These are phyloP conservation scores for Rhinolophus ferrumequinum DNA, from an alignment of 2,113 vertebrate genomes.

Conservation along the genomic window DNA sequence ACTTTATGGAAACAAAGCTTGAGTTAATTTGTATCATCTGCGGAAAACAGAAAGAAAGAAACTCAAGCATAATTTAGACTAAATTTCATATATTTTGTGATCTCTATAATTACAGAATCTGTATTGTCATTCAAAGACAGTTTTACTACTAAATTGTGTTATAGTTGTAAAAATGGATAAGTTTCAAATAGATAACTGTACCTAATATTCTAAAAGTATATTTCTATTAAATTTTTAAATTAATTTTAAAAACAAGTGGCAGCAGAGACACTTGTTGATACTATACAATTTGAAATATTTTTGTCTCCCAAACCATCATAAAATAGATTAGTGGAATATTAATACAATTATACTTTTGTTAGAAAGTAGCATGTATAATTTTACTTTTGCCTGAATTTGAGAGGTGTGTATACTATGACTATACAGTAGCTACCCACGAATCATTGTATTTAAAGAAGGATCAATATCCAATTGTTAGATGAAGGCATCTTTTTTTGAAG, in stretches of 20 bases:
- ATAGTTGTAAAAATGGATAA: background rate
- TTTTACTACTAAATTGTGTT: background rate
- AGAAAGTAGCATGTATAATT: background rate
- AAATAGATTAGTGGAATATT: background rate
- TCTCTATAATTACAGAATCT: background rate
- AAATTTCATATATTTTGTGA: background rate
- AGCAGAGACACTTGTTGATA: background rate
- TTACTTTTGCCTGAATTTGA: background rate
- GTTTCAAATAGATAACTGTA: background rate
- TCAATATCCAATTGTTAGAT: constrained; percentile 69
- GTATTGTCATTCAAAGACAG: background rate
- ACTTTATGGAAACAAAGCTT: background rate
- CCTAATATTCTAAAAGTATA: background rate
- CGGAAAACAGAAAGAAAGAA: background rate
- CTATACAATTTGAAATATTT: background rate
- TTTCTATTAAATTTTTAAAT: background rate
- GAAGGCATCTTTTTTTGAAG: constrained; percentile 44
- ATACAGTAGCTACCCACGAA: background rate
- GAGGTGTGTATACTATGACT: background rate
- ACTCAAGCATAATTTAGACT: background rate
- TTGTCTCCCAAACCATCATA: background rate
- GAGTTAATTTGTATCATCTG: background rate
- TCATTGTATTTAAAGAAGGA: constrained; percentile 50
- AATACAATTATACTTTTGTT: background rate
- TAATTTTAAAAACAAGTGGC: background rate